Evolutionary conservation across 2,113 vertebrate genomes (phyloP), one percentile per base, ranked within the genome.

Genomic region (Pyrgilauda ruficollis): DNA sequence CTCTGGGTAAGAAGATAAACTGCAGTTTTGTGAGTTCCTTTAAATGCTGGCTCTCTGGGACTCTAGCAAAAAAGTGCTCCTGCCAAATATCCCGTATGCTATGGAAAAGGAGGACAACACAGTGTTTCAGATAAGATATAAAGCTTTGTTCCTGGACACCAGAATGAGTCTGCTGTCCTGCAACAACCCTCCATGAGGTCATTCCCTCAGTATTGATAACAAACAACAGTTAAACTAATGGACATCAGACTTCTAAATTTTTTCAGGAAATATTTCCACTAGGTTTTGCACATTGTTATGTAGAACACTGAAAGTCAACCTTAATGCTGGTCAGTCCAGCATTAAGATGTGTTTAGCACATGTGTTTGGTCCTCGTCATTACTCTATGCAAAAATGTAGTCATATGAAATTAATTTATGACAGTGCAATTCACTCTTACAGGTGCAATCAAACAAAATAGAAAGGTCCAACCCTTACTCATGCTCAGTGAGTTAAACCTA

Each of bases 51-150:
- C 9, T 33, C 24, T 70, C 44, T 75, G 85, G 56, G 68, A 58
- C 44, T 16, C 61, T 49, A 92, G 20, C 7, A 67, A 72, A 90
- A 39, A 30, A 69, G 8, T 47, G 2, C 6, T 67, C 62, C 59
- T 74, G 92, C 75, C 90, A 95, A 84, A 88, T 61, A 81, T 59
- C 17, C 56, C 67, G 56, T 68, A 63, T 70, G 85, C 30, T 67
- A 14, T 84, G 67, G 82, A 80, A 91, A 91, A 91, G 24, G 21
- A 84, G 47, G 79, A 84, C 55, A 96, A 67, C 55, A 31, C 19
- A 78, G 28, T 37, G 43, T 89, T 86, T 90, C 56, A 81, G 79
- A 95, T 86, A 88, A 90, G 75, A 92, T 50, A 75, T 49, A 92
- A 90, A 92, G 7, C 39, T 68, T 89, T 1, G 1, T 79, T 94